Conservation (phyloP, 2,888 invertebrate species). For the Andrena minutula region DNA sequence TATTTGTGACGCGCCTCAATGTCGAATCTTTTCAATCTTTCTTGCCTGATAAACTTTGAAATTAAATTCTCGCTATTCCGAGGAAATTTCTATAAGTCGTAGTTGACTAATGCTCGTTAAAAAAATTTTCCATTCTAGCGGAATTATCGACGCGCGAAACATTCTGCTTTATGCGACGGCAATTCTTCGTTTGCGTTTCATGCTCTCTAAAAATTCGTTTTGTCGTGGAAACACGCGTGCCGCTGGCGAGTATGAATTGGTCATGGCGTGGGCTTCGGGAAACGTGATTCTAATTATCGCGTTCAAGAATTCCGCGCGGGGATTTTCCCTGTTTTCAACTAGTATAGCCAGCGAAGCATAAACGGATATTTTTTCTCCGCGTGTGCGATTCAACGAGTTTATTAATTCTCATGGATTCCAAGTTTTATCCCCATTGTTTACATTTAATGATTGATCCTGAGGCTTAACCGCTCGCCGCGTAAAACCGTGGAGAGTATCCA, state of each 20-base stretch:
- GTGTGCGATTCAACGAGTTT: background rate
- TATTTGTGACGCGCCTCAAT: no score
- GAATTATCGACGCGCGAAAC: constrained; percentile 1
- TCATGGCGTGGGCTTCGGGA: constrained; percentile 13
- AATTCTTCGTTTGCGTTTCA: constrained; percentile 23
- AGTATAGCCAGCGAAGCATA: background rate
- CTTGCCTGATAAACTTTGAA: background rate
- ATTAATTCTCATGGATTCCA: background rate
- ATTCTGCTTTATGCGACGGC: constrained; percentile 7
- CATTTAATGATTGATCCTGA: background rate
- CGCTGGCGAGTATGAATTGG: constrained; percentile 25
- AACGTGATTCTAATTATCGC: constrained; percentile 26
- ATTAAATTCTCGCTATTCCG: constrained; percentile 8
- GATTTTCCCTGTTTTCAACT: background rate
- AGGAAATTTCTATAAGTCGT: background rate
- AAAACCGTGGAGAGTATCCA: background rate
- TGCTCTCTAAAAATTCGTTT: background rate
- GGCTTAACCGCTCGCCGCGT: background rate
- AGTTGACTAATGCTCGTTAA: background rate
- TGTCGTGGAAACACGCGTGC: background rate
- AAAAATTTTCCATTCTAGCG: constrained; percentile 24
- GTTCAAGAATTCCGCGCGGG: background rate
- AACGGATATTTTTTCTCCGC: background rate
- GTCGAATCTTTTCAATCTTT: no score
- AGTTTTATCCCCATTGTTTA: background rate